Percentiles rank a stretch among this genome's conserved stretches.
phyloP scores from a whole-genome alignment of 2,888 invertebrate genomes.

The Actias luna region DNA sequence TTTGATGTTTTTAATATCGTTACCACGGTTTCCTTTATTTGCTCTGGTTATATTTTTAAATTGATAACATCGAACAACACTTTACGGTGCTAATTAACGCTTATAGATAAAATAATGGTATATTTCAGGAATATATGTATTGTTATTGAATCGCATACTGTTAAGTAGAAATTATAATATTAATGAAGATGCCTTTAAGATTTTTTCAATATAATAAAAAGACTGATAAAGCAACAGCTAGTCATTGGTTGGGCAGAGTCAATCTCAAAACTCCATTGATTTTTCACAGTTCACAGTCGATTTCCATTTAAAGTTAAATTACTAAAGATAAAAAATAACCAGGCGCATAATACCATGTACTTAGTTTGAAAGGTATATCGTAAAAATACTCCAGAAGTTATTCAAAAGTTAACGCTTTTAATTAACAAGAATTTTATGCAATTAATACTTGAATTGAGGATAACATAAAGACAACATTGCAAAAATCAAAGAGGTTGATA shows the following conservation, averaged over 20 bases:
- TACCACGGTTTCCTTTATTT: constrained; percentile 30
- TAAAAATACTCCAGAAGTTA: neutral
- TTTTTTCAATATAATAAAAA: too few relatives aligned
- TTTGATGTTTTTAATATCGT: constrained; percentile 24
- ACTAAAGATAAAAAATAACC: too few relatives aligned
- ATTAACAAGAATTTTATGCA: neutral
- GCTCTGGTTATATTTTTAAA: constrained; percentile 18
- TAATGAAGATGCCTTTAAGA: too few relatives aligned
- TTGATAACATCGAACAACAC: constrained; percentile 8
- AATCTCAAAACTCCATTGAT: too few relatives aligned
- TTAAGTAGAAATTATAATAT: too few relatives aligned
- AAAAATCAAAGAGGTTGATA: constrained; percentile 26
- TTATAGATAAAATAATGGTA: neutral
- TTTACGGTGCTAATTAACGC: neutral
- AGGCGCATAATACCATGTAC: too few relatives aligned
- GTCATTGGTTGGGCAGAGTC: too few relatives aligned
- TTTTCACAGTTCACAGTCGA: too few relatives aligned
- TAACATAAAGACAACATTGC: constrained; percentile 13
- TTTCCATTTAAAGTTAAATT: too few relatives aligned
- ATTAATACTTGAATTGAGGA: neutral
- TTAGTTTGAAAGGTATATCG: neutral
- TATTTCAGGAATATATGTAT: neutral
- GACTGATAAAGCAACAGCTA: too few relatives aligned
- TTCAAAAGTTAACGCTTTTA: neutral
- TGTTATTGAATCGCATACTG: neutral